Evolutionary conservation across 1,140 invertebrate genomes (phyloP).

Genomic region (Rhyzopertha dominica): DNA sequence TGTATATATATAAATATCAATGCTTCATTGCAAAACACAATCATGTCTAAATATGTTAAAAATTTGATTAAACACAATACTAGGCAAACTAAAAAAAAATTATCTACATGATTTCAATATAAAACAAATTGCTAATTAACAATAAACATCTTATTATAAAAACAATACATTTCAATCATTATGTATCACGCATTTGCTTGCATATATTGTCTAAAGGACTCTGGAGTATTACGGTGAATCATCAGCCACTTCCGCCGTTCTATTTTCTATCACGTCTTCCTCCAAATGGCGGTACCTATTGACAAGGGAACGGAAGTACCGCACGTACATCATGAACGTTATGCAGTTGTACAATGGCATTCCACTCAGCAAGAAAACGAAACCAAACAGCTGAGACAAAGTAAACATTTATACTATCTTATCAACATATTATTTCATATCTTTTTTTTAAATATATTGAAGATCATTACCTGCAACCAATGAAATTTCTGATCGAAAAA

Average conservation of each 20-base stretch:
- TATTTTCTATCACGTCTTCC: slow-evolving; percentile 23
- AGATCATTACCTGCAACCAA: slow-evolving; percentile 72
- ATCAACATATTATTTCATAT: slow-evolving; percentile 22
- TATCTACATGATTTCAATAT: too few species aligned
- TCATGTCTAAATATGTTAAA: too few species aligned
- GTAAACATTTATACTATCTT: slow-evolving; percentile 16
- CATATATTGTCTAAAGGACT: too few species aligned
- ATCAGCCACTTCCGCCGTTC: slow-evolving; percentile 18
- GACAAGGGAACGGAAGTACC: slow-evolving; percentile 14
- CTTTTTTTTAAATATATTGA: slow-evolving; percentile 14
- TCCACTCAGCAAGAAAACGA: slow-evolving; percentile 20
- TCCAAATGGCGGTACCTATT: slow-evolving; percentile 11
- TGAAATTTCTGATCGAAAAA: slow-evolving; percentile 76
- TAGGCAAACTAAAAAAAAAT: too few species aligned
- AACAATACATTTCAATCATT: too few species aligned
- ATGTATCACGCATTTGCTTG: too few species aligned
- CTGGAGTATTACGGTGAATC: slow-evolving; percentile 2
- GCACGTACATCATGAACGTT: slow-evolving; percentile 14
- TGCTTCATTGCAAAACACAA: too few species aligned
- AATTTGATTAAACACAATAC: too few species aligned
- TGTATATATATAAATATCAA: too few species aligned
- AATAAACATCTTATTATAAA: too few species aligned
- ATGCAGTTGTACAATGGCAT: slow-evolving; percentile 27
- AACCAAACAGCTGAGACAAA: slow-evolving; percentile 18
- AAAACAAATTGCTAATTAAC: too few species aligned